Conservation (phyloP, 2,888 invertebrate species). For the Hyles lineata region DNA sequence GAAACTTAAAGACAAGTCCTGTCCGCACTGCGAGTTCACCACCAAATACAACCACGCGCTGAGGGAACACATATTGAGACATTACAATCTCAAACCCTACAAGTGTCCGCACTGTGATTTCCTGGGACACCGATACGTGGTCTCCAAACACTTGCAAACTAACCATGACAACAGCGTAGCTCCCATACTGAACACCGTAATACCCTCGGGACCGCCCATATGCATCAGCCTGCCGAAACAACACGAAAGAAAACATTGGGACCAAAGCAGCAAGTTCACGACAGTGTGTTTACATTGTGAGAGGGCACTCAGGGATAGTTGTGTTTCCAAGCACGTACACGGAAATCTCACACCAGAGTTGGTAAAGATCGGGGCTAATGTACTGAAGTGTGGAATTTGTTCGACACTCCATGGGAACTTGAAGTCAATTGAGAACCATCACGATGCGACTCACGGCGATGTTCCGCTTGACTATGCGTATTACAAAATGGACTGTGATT, state of each 20-base stretch:
- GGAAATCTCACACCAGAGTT: slow-evolving; percentile 52
- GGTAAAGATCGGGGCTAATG: slow-evolving; percentile 63
- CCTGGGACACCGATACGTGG: slow-evolving; percentile 50
- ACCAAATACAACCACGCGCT: slow-evolving; percentile 47
- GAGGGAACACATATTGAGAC: slow-evolving; percentile 73
- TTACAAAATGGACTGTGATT: slow-evolving; percentile 52
- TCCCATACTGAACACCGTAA: slow-evolving; percentile 37
- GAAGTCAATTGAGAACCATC: slow-evolving; percentile 65
- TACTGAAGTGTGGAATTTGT: slow-evolving; percentile 78
- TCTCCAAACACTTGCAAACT: slow-evolving; percentile 60
- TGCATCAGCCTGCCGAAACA: slow-evolving; percentile 27
- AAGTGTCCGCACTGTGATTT: slow-evolving; percentile 72
- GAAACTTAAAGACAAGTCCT: slow-evolving; percentile 41
- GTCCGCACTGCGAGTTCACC: slow-evolving; percentile 61
- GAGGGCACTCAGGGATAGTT: slow-evolving; percentile 47
- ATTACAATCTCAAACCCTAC: slow-evolving; percentile 76
- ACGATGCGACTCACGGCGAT: slow-evolving; percentile 53
- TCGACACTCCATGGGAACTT: slow-evolving; percentile 58
- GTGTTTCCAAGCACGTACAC: slow-evolving; percentile 55
- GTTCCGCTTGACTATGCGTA: slow-evolving; percentile 57
- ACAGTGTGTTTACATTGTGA: slow-evolving; percentile 67
- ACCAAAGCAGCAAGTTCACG: slow-evolving; percentile 22
- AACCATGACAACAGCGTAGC: slow-evolving; percentile 55
- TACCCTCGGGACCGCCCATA: slow-evolving; percentile 47
- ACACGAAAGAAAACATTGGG: slow-evolving; percentile 30